phyloP scores from a whole-genome alignment of 2,888 invertebrate genomes.

The Meteorus cinctellus region DNA sequence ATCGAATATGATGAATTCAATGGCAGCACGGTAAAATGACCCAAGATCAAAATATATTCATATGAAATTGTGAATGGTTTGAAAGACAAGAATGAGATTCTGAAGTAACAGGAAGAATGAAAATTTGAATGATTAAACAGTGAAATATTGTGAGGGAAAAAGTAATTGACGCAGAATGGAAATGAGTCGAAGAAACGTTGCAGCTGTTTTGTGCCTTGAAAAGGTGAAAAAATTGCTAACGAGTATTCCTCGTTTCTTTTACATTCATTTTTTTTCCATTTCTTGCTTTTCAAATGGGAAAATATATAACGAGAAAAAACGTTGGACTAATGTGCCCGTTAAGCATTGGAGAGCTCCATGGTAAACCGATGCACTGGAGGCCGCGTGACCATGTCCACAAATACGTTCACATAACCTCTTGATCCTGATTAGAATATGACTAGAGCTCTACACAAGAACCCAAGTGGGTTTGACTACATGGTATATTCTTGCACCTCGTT shows the following conservation, averaged over 20 bases:
- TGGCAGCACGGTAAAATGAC: neutral
- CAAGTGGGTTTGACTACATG: constrained; percentile 34
- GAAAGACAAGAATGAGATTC: no score
- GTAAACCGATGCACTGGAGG: constrained; percentile 54
- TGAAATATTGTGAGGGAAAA: constrained; percentile 5
- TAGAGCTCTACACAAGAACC: constrained; percentile 48
- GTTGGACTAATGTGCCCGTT: constrained; percentile 45
- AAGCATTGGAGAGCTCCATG: constrained; percentile 39
- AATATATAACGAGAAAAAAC: constrained; percentile 46
- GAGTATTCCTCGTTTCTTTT: constrained; percentile 53
- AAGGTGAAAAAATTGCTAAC: constrained; percentile 65
- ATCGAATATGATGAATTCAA: constrained; percentile 2
- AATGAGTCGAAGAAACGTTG: neutral
- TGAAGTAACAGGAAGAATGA: neutral
- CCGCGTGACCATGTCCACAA: constrained; percentile 62
- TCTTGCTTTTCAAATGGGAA: constrained; percentile 35
- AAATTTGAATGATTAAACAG: neutral
- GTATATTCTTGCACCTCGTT: constrained; percentile 28
- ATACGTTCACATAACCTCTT: constrained; percentile 72
- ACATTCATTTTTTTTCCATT: constrained; percentile 32
- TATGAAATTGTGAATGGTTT: no score
- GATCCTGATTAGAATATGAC: constrained; percentile 72
- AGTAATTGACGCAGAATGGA: neutral
- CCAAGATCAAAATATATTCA: no score
- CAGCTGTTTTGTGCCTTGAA: constrained; percentile 15